phyloP scores from a whole-genome alignment of 1,140 invertebrate species.

The Drosophila truncata region DNA sequence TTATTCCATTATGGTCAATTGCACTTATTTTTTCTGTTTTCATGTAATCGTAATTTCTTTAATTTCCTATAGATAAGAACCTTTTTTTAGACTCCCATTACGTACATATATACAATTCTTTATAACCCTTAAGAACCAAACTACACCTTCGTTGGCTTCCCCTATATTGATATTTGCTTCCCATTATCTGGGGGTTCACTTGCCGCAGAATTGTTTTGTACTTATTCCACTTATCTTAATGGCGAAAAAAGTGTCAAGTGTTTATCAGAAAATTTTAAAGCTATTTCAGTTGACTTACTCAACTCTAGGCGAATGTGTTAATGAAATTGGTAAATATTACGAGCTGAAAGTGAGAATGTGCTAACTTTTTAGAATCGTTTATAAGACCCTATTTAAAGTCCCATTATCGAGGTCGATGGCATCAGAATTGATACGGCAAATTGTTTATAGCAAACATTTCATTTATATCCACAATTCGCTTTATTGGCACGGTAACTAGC shows the following conservation, averaged over 20 bases:
- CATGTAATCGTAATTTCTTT: background rate
- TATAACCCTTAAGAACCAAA: background rate
- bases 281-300: slow-evolving; percentile 7
- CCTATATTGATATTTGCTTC: slow-evolving; percentile 1
- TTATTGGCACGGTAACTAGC: slow-evolving; percentile 1
- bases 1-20: background rate
- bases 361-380: background rate
- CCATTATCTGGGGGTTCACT: background rate
- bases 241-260: slow-evolving; percentile 10
- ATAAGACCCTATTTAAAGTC: slow-evolving; percentile 10
- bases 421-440: background rate
- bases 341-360: slow-evolving; percentile 37
- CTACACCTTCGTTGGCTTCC: background rate
- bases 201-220: background rate
- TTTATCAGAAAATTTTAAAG: slow-evolving; percentile 7
- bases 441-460: background rate
- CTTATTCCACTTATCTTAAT: background rate
- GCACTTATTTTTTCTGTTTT: background rate
- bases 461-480: slow-evolving; percentile 20
- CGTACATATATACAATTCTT: too few relatives aligned
- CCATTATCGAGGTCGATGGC: slow-evolving; percentile 11
- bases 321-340: slow-evolving; percentile 15
- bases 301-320: slow-evolving; percentile 20
- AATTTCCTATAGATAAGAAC: background rate
- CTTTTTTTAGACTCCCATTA: background rate